phyloP scores from a whole-genome alignment of 2,113 vertebrate species.

The Melanerpes aurifrons region DNA sequence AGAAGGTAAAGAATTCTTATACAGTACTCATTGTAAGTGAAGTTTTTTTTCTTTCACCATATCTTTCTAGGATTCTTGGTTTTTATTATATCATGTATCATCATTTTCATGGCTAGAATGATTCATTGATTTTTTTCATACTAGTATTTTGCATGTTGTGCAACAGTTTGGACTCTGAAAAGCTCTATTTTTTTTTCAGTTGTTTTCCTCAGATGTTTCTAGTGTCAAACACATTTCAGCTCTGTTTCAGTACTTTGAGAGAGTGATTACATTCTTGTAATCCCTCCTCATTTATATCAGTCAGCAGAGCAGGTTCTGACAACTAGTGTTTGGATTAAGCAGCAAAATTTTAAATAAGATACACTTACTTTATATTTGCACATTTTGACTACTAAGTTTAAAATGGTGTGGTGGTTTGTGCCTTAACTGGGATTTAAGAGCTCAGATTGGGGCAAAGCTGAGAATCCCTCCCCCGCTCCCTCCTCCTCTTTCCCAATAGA shows the following conservation, averaged over 20 bases:
- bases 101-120: neutral
- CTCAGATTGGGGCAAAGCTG: too few relatives aligned
- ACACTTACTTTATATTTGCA: neutral
- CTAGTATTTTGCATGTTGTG: too few relatives aligned
- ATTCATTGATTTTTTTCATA: neutral
- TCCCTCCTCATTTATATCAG: neutral
- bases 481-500: too few relatives aligned
- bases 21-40: neutral
- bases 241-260: neutral
- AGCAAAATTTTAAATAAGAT: neutral
- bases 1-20: neutral
- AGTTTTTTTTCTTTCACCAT: neutral
- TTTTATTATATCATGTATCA: neutral
- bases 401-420: too few relatives aligned
- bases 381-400: neutral
- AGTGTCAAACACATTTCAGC: neutral
- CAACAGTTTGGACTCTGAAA: neutral
- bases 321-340: neutral
- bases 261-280: fast-evolving
- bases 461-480: too few relatives aligned
- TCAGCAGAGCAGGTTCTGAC: neutral
- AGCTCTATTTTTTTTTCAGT: neutral
- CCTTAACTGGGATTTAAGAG: too few relatives aligned
- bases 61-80: neutral
- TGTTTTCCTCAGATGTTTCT: neutral